Conservation (phyloP, 1,140 invertebrate genomes). For the Papilio glaucus region DNA sequence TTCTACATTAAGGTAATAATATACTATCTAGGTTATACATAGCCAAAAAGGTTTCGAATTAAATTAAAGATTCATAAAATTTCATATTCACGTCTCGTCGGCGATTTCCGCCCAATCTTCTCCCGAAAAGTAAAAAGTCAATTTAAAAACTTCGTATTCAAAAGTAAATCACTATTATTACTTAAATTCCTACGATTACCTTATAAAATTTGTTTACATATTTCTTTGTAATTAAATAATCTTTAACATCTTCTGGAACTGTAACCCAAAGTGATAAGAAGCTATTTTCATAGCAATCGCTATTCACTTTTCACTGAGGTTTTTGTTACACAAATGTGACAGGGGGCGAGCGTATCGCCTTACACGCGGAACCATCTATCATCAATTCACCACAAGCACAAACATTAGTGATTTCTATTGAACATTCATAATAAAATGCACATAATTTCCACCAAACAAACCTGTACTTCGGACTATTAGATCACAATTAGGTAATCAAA, state of each 20-base stretch:
- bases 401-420: too few species aligned
- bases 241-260: not conserved
- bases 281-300: too few species aligned
- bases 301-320: too few species aligned
- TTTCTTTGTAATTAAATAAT: not conserved
- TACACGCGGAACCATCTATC: too few species aligned
- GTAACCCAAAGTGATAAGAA: too few species aligned
- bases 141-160: not conserved
- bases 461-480: too few species aligned
- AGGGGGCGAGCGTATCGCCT: too few species aligned
- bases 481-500: too few species aligned
- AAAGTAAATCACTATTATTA: not conserved
- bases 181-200: not conserved
- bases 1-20: not conserved
- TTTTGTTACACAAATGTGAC: too few species aligned
- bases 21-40: not conserved
- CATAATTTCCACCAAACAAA: too few species aligned
- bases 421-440: too few species aligned
- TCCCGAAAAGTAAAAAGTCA: not conserved
- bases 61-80: constrained; percentile 1
- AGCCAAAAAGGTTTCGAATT: not conserved
- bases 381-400: too few species aligned
- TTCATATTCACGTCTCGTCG: not conserved
- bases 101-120: not conserved
- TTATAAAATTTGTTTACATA: not conserved